Conservation (phyloP, 1,140 invertebrate genomes). For the Drosophila lini region DNA sequence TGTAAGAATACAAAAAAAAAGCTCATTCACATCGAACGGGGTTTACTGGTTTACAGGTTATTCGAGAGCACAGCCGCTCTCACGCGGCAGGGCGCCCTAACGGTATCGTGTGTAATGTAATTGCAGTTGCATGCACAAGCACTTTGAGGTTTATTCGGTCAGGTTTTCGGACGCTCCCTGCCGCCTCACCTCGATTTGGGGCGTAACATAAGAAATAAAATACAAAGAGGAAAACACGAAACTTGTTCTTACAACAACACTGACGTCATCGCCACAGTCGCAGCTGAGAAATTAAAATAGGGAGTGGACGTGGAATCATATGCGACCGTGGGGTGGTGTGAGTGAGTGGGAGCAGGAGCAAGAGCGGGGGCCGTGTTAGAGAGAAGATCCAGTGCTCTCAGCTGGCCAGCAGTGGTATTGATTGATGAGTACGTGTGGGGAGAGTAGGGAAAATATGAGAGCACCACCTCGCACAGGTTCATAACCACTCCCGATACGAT, state of each 20-base stretch:
- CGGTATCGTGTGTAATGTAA: slow-evolving; percentile 77
- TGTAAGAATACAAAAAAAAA: slow-evolving; percentile 24
- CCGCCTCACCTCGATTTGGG: slow-evolving; percentile 24
- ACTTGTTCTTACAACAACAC: slow-evolving; percentile 81
- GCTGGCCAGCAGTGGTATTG: slow-evolving; percentile 64
- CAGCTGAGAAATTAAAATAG: slow-evolving; percentile 75
- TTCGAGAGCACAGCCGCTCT: slow-evolving; percentile 44
- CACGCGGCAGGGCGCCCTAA: slow-evolving; percentile 60
- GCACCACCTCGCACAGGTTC: slow-evolving; percentile 32
- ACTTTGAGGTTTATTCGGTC: slow-evolving; percentile 69
- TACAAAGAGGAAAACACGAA: slow-evolving; percentile 41
- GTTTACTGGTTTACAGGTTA: slow-evolving; percentile 55
- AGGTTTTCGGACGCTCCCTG: slow-evolving; percentile 48
- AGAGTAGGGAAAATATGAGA: slow-evolving; percentile 19
- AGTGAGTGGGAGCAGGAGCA: slow-evolving; percentile 23
- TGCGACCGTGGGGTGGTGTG: slow-evolving; percentile 33
- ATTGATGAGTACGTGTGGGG: slow-evolving; percentile 49
- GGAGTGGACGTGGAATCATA: slow-evolving; percentile 75
- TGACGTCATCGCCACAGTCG: slow-evolving; percentile 69
- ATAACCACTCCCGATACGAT: slow-evolving; percentile 53
- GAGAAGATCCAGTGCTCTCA: slow-evolving; percentile 36
- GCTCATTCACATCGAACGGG: slow-evolving; percentile 48
- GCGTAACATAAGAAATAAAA: slow-evolving; percentile 26
- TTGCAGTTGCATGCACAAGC: slow-evolving; percentile 72
- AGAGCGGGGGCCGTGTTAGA: slow-evolving; percentile 7